A percentile compares a stretch with the other conserved stretches of the same genome.
phyloP scores from a whole-genome alignment of 2,113 vertebrate genomes.

The Pelecanoides urinatrix region DNA sequence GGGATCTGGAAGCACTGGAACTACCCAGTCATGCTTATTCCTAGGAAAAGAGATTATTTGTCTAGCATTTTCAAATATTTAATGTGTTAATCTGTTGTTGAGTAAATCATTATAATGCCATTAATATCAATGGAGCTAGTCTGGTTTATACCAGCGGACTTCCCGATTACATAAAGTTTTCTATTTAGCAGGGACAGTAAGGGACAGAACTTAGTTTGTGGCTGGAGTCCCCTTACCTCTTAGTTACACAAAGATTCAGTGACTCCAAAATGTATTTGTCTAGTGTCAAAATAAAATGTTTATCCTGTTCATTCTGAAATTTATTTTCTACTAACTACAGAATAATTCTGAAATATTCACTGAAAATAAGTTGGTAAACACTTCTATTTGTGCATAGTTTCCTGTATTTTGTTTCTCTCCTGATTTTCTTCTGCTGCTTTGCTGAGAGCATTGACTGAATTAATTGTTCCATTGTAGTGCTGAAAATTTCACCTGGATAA shows the following conservation, averaged over 20 bases:
- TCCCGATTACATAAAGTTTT: background rate
- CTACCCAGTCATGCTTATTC: background rate
- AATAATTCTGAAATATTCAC: background rate
- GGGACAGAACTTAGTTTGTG: background rate
- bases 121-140: background rate
- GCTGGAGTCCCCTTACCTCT: background rate
- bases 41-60: background rate
- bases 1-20: background rate
- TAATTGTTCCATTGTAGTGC: background rate
- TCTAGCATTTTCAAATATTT: background rate
- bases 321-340: background rate
- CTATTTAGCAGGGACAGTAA: background rate
- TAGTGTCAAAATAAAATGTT: background rate
- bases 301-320: background rate
- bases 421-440: background rate
- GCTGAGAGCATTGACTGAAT: background rate
- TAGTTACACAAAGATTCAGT: background rate
- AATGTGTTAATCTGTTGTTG: background rate
- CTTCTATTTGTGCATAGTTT: background rate
- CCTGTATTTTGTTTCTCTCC: background rate
- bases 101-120: background rate
- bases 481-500: constrained; percentile 6
- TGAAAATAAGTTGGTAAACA: background rate
- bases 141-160: background rate
- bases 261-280: background rate